Base-by-base conservation (phyloP, 2,113 vertebrate species). In the Mormyrus iriodes region DNA sequence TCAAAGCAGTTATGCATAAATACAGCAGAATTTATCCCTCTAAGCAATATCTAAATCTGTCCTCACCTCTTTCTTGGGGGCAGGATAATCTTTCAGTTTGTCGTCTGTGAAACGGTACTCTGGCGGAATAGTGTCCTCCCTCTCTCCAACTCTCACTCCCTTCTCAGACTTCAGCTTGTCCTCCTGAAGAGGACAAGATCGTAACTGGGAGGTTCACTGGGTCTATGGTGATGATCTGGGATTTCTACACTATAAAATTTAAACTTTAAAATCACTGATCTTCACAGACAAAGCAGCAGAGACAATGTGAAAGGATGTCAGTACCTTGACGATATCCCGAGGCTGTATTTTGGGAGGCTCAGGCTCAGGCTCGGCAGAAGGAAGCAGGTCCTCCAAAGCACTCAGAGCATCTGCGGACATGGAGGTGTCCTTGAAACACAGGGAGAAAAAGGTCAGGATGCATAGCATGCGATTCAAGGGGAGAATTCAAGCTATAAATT, bases 71-170 rank as follows among this genome's bases (percentile, higher is more conserved):
- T 85, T 86, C 85, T 91, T 90, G 7, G 92, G 91, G 21, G 87
- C 12, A 49, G 92, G 92, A n/a, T 88, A 85, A 61, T 90, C 89
- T 53, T 89, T 90, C 7, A 85, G 84, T 0, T 92, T 88, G 5
- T 91, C 89, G 58, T 92, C 58, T 52, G 89, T 89, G 86, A 91
- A 90, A 73, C 93, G 91, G 89, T 92, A 93, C 0, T 15, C 89
- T 49, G 92, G 91, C 8, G 93, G 91, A 3, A 93, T 48, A 0
- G 91, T 51, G 89, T 93, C 93, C 0, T 93, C 93, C 89, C 93
- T 91, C 88, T 93, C 93, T 13, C 93, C 93, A 8, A 92, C 90
- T 76, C 85, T 55, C 48, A 91, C 93, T 12, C 86, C 91, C 24
- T 93, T 91, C 85, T 91, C 6, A 27, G 89, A 90, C 48, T 88